Percentiles rank a stretch among this genome's conserved stretches.
phyloP scores from a whole-genome alignment of 2,888 invertebrate genomes.

The Galerucella calmariensis region DNA sequence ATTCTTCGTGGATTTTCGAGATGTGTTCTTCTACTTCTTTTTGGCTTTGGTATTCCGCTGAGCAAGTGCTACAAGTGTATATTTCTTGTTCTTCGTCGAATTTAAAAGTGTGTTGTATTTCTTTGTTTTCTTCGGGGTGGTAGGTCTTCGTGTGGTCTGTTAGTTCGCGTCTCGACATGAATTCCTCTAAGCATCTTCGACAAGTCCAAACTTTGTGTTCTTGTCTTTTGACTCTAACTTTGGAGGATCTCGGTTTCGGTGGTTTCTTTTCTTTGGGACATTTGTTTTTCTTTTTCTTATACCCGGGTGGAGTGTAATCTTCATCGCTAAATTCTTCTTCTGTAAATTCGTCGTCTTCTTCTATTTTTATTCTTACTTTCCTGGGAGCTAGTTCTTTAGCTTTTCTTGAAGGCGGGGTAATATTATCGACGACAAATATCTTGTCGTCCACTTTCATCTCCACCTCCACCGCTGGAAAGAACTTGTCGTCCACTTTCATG shows the following conservation, averaged over 20 bases:
- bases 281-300: constrained; percentile 37
- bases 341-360: constrained; percentile 32
- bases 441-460: constrained; percentile 49
- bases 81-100: constrained; percentile 54
- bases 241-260: constrained; percentile 28
- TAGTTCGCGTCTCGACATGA: constrained; percentile 52
- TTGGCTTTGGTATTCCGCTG: constrained; percentile 54
- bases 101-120: constrained; percentile 52
- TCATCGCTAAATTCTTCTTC: constrained; percentile 41
- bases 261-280: constrained; percentile 36
- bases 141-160: constrained; percentile 55
- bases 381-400: not conserved
- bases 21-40: constrained; percentile 55
- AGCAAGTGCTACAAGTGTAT: constrained; percentile 56
- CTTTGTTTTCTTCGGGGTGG: constrained; percentile 51
- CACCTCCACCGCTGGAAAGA: constrained; percentile 48
- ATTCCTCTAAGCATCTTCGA: constrained; percentile 54
- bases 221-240: constrained; percentile 42
- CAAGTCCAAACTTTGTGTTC: constrained; percentile 56
- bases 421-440: constrained; percentile 26
- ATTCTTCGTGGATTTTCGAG: constrained; percentile 52
- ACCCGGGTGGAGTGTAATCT: constrained; percentile 43
- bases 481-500: constrained; percentile 36
- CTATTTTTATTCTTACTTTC: constrained; percentile 20
- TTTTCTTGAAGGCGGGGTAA: not conserved